Evolutionary conservation across 1,140 invertebrate species (phyloP), one percentile per base, ranked within the genome.

Genomic region (Oncopodura yosiiana): DNA sequence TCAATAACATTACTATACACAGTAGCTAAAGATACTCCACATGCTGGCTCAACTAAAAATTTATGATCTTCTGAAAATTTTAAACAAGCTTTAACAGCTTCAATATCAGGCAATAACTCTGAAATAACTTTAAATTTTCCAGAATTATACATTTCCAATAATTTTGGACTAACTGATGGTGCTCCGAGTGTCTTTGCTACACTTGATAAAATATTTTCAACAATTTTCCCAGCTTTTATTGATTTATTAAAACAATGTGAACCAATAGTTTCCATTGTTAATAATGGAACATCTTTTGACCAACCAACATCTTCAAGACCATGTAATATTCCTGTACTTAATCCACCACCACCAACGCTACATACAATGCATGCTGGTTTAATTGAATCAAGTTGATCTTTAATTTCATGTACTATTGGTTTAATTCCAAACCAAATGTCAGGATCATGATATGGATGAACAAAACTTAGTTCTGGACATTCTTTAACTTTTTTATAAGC

Each of bases 221-320:
- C n/a, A n/a, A n/a, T n/a, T n/a, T n/a, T n/a, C n/a, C n/a, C n/a
- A n/a, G n/a, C n/a, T n/a, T n/a, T n/a, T n/a, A n/a, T n/a, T n/a
- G n/a, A n/a, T n/a, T n/a, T n/a, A n/a, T n/a, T 34, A 21, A 75
- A 70, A 50, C 69, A 70, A 53, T 75, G 65, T 23, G 74, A 70
- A 11, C 75, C 75, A 24, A 60, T 62, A 2, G 75, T 77, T 67
- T 77, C 75, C 70, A 77, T 73, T 23, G 71, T 70, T 44, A 77
- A 36, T 18, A 77, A 63, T 19, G 74, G 71, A 26, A 75, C 67
- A 59, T 62, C 65, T 44, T 67, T 65, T 71, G n/a, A n/a, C n/a
- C n/a, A n/a, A n/a, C n/a, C n/a, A n/a, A n/a, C n/a, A n/a, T n/a
- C n/a, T n/a, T n/a, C n/a, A n/a, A n/a, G n/a, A n/a, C n/a, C n/a